Percentiles rank a stretch among this genome's conserved stretches.
These are phyloP conservation scores for Hipposideros larvatus DNA, from an alignment of 2,797 vertebrate species.

Conservation along the genomic window DNA sequence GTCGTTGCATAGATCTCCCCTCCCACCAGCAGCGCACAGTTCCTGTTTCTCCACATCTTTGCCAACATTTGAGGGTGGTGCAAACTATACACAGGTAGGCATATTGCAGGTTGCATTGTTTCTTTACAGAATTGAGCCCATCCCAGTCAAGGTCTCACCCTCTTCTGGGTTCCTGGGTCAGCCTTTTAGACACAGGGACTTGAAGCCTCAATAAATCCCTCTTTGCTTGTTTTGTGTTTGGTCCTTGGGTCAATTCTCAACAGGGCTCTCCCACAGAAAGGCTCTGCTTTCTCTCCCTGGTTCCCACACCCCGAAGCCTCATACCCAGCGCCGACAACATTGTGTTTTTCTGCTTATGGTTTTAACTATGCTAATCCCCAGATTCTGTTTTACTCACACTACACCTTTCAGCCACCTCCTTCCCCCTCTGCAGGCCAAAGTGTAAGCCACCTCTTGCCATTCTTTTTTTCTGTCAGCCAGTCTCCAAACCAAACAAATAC, in stretches of 20 bases:
- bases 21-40: fast-evolving
- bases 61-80: neutral
- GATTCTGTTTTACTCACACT: neutral
- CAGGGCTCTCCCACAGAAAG: neutral
- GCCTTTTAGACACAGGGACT: neutral
- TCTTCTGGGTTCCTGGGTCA: neutral
- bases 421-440: neutral
- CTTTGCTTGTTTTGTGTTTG: neutral
- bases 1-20: fast-evolving
- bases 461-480: neutral
- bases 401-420: neutral
- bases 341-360: conserved; percentile 10
- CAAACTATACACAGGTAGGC: neutral
- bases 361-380: neutral
- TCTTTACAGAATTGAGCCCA: neutral
- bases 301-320: conserved; percentile 3
- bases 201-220: neutral
- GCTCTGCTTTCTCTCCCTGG: neutral
- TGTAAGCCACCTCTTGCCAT: neutral
- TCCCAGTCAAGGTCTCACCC: neutral
- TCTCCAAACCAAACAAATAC: neutral
- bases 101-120: neutral
- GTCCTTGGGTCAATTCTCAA: neutral
- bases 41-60: neutral
- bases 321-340: neutral